Evolutionary conservation across 2,113 vertebrate species (phyloP).

Genomic region (Apodemus speciosus): DNA sequence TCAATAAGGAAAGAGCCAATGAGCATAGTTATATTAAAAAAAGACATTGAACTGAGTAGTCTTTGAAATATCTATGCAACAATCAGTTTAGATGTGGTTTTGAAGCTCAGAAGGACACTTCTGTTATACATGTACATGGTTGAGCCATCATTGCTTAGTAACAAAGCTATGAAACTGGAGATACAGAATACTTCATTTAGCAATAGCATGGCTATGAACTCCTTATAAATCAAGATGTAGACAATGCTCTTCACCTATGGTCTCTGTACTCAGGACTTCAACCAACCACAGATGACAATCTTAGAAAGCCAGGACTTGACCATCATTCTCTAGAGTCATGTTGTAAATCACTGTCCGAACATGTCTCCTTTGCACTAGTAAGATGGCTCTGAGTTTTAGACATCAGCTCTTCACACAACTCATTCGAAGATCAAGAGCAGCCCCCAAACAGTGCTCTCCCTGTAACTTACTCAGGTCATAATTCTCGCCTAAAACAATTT

Average conservation of each 20-base stretch:
- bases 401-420: neutral
- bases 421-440: neutral
- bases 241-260: neutral
- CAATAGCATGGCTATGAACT: neutral
- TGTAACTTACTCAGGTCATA: neutral
- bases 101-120: neutral
- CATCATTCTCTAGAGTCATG: neutral
- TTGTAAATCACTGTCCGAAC: neutral
- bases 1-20: neutral
- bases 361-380: neutral
- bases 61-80: neutral
- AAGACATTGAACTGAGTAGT: conserved; percentile 3
- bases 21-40: neutral
- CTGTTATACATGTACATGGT: neutral
- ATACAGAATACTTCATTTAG: neutral
- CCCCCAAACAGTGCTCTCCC: neutral
- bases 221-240: neutral
- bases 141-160: neutral
- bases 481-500: neutral
- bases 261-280: neutral
- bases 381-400: neutral
- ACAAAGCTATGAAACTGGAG: neutral
- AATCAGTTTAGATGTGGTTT: neutral
- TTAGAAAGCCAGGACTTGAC: neutral
- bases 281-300: neutral